Percentiles rank a stretch among this genome's conserved stretches.
phyloP scores from a whole-genome alignment of 2,888 invertebrate genomes.

The Eupithecia pulchellata region DNA sequence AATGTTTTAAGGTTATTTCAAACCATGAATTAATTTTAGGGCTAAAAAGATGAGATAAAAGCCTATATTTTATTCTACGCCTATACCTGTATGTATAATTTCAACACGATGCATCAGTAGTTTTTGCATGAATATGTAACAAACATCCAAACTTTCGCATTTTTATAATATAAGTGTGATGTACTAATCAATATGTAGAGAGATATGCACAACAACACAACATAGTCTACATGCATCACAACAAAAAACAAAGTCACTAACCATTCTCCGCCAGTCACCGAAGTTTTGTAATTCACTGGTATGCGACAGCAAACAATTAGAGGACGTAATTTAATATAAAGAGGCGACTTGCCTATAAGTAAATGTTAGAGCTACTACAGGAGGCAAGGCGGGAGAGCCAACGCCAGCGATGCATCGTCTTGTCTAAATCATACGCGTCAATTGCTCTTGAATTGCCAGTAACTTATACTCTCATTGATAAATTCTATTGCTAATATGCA shows the following conservation, averaged over 20 bases:
- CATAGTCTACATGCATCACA: too few species aligned
- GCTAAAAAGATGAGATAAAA: too few species aligned
- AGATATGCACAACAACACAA: neutral
- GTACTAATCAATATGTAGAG: too few species aligned
- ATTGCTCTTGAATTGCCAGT: slow-evolving; percentile 60
- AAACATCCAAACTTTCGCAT: too few species aligned
- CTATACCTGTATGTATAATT: too few species aligned
- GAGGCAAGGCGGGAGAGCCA: slow-evolving; percentile 5
- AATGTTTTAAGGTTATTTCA: too few species aligned
- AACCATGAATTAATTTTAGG: too few species aligned
- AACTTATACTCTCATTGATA: slow-evolving; percentile 42
- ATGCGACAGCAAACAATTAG: neutral
- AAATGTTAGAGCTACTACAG: slow-evolving; percentile 56
- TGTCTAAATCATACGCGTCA: slow-evolving; percentile 54
- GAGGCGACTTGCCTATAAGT: slow-evolving; percentile 57
- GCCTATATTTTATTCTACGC: too few species aligned
- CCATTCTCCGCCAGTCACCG: slow-evolving; percentile 40
- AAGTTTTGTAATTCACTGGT: slow-evolving; percentile 19
- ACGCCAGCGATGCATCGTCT: slow-evolving; percentile 50
- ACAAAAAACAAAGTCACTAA: slow-evolving; percentile 44
- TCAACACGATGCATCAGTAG: too few species aligned
- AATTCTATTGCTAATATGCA: slow-evolving; percentile 34
- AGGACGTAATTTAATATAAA: slow-evolving; percentile 40
- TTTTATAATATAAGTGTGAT: too few species aligned
- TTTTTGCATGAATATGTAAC: too few species aligned